Percentiles rank a stretch among this genome's conserved stretches.
Evolutionary conservation across 2,113 vertebrate genomes (phyloP).

Genomic region (Rhipidura dahli): DNA sequence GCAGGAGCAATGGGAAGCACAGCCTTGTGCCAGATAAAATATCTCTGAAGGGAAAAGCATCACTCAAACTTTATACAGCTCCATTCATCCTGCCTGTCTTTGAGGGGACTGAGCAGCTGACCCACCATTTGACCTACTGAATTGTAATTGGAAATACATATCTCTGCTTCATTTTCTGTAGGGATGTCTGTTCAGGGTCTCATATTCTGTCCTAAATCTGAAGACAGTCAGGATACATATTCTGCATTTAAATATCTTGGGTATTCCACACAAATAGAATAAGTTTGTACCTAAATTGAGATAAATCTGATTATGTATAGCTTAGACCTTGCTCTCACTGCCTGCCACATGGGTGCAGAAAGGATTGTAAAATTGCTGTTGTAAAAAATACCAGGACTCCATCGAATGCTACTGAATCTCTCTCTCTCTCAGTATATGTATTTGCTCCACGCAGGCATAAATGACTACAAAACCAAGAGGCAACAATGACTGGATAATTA

Average conservation of each 20-base stretch:
- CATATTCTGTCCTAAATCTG: not conserved
- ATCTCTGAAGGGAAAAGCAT: conserved; percentile 1
- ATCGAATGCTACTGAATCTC: not conserved
- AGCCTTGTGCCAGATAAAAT: not conserved
- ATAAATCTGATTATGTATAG: not conserved
- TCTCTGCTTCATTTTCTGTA: not conserved
- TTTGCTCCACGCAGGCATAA: not conserved
- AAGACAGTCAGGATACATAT: not conserved
- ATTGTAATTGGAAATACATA: conserved; percentile 15
- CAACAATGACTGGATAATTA: not conserved
- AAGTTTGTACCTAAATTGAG: not conserved
- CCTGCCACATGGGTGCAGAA: not conserved
- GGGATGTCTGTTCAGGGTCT: not conserved
- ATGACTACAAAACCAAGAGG: not conserved
- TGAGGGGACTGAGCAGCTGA: conserved; percentile 8
- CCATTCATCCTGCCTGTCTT: not conserved
- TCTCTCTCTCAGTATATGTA: not conserved
- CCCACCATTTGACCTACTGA: conserved; percentile 5
- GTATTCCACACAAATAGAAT: not conserved
- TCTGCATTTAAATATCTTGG: not conserved
- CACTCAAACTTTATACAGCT: conserved; percentile 10
- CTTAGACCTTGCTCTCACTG: not conserved
- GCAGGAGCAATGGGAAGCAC: not conserved
- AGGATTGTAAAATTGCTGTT: not conserved
- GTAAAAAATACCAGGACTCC: not conserved